Base-by-base conservation (phyloP, 2,888 invertebrate species). In the Xestia sexstrigata region DNA sequence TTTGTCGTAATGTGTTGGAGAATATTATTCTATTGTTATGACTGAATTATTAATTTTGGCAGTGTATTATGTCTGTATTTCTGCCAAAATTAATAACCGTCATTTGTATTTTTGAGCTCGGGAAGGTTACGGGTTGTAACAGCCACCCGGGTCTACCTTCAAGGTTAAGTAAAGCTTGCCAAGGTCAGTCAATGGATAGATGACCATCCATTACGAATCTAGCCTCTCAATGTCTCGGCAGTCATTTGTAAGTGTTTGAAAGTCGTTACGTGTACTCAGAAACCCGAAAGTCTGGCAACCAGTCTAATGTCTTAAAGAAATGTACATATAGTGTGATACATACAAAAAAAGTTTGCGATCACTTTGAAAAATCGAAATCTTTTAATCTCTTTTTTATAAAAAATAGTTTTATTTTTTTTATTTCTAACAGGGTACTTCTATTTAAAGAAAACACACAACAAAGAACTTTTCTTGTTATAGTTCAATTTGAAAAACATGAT, bases 11-110 rank as follows among this genome's bases (percentile, higher is more conserved):
- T 15, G 13, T 75, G 39, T 70, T 58, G 13, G 9, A n/a, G 26
- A 60, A 47, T 49, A 69, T 30, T 42, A 42, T 39, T 52, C 26
- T 45, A 45, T 45, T 75, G 26, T 52, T 66, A 75, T n/a, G 52
- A 45, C 39, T 20, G 3, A 52, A 79, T 39, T 11, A 42, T 58
- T 62, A 20, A 66, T 79, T 49, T 49, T 17, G 30, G 4, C 17
- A 45, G 13, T 42, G 20, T 17, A 23, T 58, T 55, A 2, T 62
- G 9, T 35, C 30, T 20, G 20, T 62, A 20, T 35, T 60, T 60
- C 8, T 60, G 8, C 0, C 30, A 30, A 8, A 58, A 60, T 30
- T 17, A 17, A 30, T 60, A 30, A 2, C 17, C 3, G 17, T 30
- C 9, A 60, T 60, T 60, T 60, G 30, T 30, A 17, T 60, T 20